These are phyloP conservation scores for Lepisosteus osseus DNA, from an alignment of 2,113 vertebrate species.

Conservation along the genomic window DNA sequence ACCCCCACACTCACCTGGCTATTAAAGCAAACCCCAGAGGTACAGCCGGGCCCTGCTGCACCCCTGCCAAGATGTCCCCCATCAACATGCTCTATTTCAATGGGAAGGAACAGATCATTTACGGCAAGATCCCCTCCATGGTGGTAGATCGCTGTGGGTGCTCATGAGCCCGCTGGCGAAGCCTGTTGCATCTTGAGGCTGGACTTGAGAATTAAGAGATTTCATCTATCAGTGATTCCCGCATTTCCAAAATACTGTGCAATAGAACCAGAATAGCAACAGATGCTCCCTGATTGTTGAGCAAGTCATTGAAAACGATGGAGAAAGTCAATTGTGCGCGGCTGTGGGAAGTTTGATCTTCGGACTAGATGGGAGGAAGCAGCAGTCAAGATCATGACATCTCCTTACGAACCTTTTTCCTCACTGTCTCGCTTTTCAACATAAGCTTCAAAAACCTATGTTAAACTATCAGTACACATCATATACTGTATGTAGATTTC, in stretches of 20 bases:
- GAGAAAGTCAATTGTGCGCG: conserved; percentile 19
- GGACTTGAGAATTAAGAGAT: conserved; percentile 47
- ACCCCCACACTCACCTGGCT: conserved; percentile 94
- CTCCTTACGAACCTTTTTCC: conserved; percentile 2
- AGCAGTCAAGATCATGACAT: not conserved
- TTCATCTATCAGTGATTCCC: conserved; percentile 56
- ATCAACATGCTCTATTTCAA: conserved; percentile 99
- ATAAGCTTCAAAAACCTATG: conserved; percentile 41
- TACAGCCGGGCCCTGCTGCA: conserved; percentile 92
- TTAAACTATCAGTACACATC: conserved; percentile 36
- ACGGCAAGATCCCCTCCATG: conserved; percentile 97
- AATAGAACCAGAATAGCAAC: conserved; percentile 63
- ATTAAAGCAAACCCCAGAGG: conserved; percentile 92
- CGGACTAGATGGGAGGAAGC: conserved; percentile 27
- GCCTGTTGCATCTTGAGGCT: conserved; percentile 17
- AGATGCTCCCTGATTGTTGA: conserved; percentile 1
- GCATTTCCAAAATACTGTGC: conserved; percentile 55
- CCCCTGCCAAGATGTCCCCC: conserved; percentile 97
- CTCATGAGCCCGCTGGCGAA: conserved; percentile 70
- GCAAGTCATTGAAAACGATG: not conserved
- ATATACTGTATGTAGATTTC: conserved; percentile 40
- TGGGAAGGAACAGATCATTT: conserved; percentile 94
- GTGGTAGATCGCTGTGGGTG: conserved; percentile 97
- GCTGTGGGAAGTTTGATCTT: not conserved
- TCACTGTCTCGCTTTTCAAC: not conserved